These are phyloP conservation scores for Corvus moneduloides DNA, from an alignment of 2,113 vertebrate genomes.

Conservation along the genomic window DNA sequence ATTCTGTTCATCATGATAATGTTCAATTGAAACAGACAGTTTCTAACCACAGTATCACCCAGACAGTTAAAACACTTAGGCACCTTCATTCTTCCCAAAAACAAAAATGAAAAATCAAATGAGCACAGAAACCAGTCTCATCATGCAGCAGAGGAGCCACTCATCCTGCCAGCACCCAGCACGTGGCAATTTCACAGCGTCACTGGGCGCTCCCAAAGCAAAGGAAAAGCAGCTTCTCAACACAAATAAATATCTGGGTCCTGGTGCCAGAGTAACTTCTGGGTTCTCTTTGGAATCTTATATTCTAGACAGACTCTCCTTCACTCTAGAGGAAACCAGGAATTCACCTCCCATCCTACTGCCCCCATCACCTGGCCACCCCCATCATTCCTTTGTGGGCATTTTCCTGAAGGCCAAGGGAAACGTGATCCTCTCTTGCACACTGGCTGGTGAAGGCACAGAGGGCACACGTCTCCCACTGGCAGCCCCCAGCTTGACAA, in stretches of 20 bases:
- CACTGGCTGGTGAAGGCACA: neutral
- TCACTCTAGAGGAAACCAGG: neutral
- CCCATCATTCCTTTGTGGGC: neutral
- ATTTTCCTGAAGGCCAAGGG: neutral
- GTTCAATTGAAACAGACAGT: neutral
- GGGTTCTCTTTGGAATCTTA: neutral
- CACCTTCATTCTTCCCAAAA: neutral
- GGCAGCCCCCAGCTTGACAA: neutral
- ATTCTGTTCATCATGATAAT: neutral
- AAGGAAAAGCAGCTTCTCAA: neutral
- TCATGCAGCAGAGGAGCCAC: neutral
- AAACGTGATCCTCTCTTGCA: neutral
- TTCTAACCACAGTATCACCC: neutral
- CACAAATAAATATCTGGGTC: fast-evolving
- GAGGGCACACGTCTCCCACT: neutral
- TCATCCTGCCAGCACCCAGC: neutral
- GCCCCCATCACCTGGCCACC: neutral
- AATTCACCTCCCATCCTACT: neutral
- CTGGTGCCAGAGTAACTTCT: neutral
- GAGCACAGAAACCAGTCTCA: neutral
- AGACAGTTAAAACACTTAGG: neutral
- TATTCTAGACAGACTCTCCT: neutral
- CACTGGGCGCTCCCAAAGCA: fast-evolving
- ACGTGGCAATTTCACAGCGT: neutral
- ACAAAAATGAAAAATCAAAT: neutral